phyloP scores from a whole-genome alignment of 2,113 vertebrate genomes.

The Lampris incognitus region DNA sequence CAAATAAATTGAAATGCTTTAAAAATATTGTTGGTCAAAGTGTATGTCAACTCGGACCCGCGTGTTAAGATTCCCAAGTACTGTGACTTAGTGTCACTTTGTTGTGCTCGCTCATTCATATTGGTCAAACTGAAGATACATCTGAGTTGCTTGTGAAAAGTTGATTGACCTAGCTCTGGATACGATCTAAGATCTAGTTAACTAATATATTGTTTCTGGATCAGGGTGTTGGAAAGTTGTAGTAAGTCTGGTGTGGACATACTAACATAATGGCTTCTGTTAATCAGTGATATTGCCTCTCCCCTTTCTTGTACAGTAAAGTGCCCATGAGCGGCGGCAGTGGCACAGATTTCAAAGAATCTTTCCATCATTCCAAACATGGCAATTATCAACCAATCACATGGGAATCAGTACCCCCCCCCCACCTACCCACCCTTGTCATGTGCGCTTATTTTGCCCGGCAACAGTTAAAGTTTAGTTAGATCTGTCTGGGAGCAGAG shows the following conservation, averaged over 20 bases:
- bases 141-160: slow-evolving; percentile 15
- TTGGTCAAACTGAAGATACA: neutral
- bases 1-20: slow-evolving; percentile 20
- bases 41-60: slow-evolving; percentile 18
- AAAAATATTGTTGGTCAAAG: slow-evolving; percentile 25
- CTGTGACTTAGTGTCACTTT: neutral
- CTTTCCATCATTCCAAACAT: slow-evolving; percentile 75
- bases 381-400: slow-evolving; percentile 79
- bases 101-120: slow-evolving; percentile 16
- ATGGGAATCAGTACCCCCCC: slow-evolving; percentile 65
- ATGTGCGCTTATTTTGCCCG: slow-evolving; percentile 59
- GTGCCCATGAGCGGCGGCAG: slow-evolving; percentile 48
- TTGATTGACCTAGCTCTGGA: slow-evolving; percentile 5
- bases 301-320: slow-evolving; percentile 63
- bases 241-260: slow-evolving; percentile 31
- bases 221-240: slow-evolving; percentile 51
- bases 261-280: slow-evolving; percentile 58
- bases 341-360: slow-evolving; percentile 64
- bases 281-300: slow-evolving; percentile 69
- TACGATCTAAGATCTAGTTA: neutral
- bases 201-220: slow-evolving; percentile 53
- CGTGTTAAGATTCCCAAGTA: neutral
- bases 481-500: slow-evolving; percentile 55
- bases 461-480: slow-evolving; percentile 72
- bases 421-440: slow-evolving; percentile 18